A percentile compares a stretch with the other conserved stretches of the same genome.
Evolutionary conservation across 2,797 vertebrate species (phyloP).

Genomic region (Molossus molossus): DNA sequence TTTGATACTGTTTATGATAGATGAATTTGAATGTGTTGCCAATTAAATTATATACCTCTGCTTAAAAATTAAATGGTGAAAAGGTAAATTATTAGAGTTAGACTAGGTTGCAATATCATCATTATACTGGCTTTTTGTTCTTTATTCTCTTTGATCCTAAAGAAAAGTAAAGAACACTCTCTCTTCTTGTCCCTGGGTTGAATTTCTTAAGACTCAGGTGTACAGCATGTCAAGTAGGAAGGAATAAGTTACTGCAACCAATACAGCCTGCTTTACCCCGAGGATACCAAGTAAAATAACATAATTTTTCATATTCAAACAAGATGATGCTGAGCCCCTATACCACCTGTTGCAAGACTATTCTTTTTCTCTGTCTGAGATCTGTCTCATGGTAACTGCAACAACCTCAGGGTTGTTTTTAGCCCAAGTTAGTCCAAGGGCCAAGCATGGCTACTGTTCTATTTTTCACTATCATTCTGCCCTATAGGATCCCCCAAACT

Average conservation of each 20-base stretch:
- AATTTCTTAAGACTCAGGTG: neutral
- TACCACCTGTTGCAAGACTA: neutral
- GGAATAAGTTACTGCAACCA: neutral
- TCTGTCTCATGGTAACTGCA: neutral
- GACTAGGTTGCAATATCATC: neutral
- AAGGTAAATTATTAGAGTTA: neutral
- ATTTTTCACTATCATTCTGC: neutral
- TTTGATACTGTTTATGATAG: neutral
- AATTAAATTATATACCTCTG: neutral
- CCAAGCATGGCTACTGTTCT: neutral
- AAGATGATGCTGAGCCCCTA: neutral
- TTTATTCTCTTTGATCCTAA: neutral
- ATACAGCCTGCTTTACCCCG: neutral
- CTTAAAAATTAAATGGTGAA: neutral
- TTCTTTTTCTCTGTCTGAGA: neutral
- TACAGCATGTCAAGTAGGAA: neutral
- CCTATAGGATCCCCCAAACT: neutral
- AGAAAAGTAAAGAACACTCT: neutral
- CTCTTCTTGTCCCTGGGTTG: neutral
- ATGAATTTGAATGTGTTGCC: neutral
- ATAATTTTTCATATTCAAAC: neutral
- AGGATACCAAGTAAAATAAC: neutral
- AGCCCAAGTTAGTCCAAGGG: neutral
- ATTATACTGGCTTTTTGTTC: neutral
- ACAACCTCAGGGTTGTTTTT: neutral